Evolutionary conservation across 2,797 vertebrate species (phyloP), one percentile per base, ranked within the genome.

Genomic region (Echiichthys vipera): DNA sequence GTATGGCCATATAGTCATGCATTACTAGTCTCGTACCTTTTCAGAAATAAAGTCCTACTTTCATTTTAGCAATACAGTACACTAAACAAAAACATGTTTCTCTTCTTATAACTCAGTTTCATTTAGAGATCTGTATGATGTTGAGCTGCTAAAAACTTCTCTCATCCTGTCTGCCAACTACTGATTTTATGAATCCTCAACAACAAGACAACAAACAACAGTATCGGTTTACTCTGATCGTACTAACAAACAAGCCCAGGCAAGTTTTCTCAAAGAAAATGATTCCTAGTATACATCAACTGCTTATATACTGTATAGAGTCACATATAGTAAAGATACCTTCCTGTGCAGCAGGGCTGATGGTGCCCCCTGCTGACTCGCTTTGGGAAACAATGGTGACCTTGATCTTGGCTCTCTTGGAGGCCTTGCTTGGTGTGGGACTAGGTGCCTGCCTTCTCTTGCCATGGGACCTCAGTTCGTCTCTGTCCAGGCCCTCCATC

Each of bases 351-450:
- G 88, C 66, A 42, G 93, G 89, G 78, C 90, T 90, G 32, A 92
- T 71, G 67, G 91, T 66, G 1, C 84, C 91, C 68, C 93, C 94
- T 46, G 94, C 71, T 20, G 94, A 74, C 42, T 98, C 98, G 7
- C 95, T 96, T 45, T 97, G 97, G 61, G 97, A 97, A 74, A 98
- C 94, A 59, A 98, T 96, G 81, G 98, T 98, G 91, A 99, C 98
- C 94, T 99, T 98, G 89, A 99, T 97, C 94, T 98, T 99, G 43
- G 98, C 96, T 81, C 96, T 94, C 90, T 99, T 99, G 84, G 97
- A 94, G 39, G 95, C 36, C 84, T 97, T 98, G 70, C 80, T 92
- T 25, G 91, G 92, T 15, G 94, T 96, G 29, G 96, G 96, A 89
- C 96, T 98, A 2, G 96, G 94, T 2, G 94, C 92, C 80, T 96